Conservation (phyloP, 2,888 invertebrate species). For the Pollenia angustigena region DNA sequence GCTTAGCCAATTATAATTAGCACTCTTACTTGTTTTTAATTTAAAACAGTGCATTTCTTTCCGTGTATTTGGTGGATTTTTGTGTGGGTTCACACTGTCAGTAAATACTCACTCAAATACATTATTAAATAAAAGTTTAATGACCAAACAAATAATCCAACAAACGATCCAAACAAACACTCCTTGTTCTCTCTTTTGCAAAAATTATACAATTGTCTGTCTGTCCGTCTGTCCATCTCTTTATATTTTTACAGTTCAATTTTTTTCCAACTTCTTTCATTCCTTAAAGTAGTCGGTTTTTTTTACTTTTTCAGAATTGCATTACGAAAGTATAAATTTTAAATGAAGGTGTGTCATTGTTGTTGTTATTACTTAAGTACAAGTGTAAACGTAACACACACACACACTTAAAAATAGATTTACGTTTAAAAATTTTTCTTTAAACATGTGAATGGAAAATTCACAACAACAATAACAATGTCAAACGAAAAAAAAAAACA, state of each 20-base stretch:
- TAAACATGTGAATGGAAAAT: slow-evolving; percentile 57
- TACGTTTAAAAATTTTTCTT: slow-evolving; percentile 41
- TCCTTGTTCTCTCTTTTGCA: slow-evolving; percentile 36
- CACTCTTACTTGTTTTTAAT: too few relatives aligned
- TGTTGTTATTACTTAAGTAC: slow-evolving; percentile 17
- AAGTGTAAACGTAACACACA: slow-evolving; percentile 30
- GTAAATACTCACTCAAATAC: slow-evolving; percentile 14
- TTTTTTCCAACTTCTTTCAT: background rate
- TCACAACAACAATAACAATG: slow-evolving; percentile 18
- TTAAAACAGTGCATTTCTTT: background rate
- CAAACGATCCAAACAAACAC: slow-evolving; percentile 39
- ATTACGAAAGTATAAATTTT: slow-evolving; percentile 44
- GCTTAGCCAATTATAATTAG: too few relatives aligned
- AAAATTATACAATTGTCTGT: slow-evolving; percentile 15
- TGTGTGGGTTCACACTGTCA: slow-evolving; percentile 9
- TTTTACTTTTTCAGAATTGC: slow-evolving; percentile 48
- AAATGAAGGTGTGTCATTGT: slow-evolving; percentile 64
- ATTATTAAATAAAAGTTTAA: slow-evolving; percentile 44
- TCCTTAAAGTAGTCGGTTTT: background rate
- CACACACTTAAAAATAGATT: slow-evolving; percentile 17
- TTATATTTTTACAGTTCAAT: background rate
- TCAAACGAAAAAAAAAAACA: slow-evolving; percentile 32
- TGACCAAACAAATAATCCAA: slow-evolving; percentile 47
- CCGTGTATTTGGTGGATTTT: background rate
- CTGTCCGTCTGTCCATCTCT: slow-evolving; percentile 6